phyloP scores from a whole-genome alignment of 2,888 invertebrate genomes.

The Melanostoma mellinum region DNA sequence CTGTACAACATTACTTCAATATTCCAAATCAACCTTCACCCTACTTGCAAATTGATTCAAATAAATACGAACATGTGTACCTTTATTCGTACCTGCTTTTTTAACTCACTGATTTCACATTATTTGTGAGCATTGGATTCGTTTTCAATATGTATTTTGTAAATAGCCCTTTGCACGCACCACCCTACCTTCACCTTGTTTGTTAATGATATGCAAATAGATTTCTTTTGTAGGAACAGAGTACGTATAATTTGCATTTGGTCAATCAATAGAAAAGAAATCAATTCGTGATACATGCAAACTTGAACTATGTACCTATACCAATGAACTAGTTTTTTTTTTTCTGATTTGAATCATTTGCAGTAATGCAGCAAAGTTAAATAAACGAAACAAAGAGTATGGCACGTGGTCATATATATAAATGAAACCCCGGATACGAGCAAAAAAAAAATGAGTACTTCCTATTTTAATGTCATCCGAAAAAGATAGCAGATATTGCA shows the following conservation, averaged over 20 bases:
- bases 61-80: neutral
- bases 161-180: slow-evolving; percentile 14
- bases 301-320: neutral
- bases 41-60: slow-evolving; percentile 9
- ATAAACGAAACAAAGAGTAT: too few species aligned
- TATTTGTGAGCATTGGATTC: neutral
- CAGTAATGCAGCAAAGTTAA: too few species aligned
- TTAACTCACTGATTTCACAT: neutral
- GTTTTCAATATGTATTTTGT: neutral
- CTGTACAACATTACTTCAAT: neutral
- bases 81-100: neutral
- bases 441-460: too few species aligned
- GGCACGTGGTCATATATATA: too few species aligned
- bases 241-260: slow-evolving; percentile 3
- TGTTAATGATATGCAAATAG: slow-evolving; percentile 11
- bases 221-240: neutral
- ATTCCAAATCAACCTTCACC: neutral
- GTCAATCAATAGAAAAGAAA: slow-evolving; percentile 31
- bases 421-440: too few species aligned
- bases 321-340: too few species aligned
- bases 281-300: slow-evolving; percentile 36
- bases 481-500: too few species aligned
- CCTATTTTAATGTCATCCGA: too few species aligned
- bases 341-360: too few species aligned
- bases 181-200: slow-evolving; percentile 4